Conservation (phyloP, 2,797 vertebrate genomes). For the Danio jaintianensis region DNA sequence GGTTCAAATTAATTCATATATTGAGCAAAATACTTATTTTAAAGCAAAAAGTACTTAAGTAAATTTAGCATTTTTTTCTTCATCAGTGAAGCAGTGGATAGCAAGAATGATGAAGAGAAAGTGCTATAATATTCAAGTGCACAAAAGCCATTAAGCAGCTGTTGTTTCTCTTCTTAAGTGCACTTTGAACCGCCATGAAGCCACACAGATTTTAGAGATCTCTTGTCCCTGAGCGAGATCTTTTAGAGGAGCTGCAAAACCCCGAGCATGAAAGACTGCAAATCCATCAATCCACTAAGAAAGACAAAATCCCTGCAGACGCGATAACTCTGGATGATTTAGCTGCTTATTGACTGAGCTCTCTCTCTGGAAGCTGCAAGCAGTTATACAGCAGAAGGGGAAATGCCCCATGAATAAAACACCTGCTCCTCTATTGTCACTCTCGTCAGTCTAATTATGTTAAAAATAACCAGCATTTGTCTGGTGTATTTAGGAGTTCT, state of each 20-base stretch:
- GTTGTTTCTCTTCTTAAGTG: conserved; percentile 21
- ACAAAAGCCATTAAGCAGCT: conserved; percentile 39
- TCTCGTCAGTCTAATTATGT: conserved; percentile 43
- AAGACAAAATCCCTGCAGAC: conserved; percentile 27
- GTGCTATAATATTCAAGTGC: conserved; percentile 62
- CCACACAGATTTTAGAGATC: conserved; percentile 3
- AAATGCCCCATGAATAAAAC: conserved; percentile 58
- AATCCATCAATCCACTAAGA: conserved; percentile 26
- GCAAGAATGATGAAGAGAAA: conserved; percentile 60
- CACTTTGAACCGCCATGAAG: conserved; percentile 20
- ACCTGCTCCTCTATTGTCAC: conserved; percentile 55
- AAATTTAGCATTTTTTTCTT: too few relatives aligned
- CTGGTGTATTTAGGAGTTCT: conserved; percentile 59
- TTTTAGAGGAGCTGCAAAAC: conserved; percentile 22
- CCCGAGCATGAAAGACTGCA: neutral
- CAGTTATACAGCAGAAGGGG: conserved; percentile 37
- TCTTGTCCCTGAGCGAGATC: neutral
- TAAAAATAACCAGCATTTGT: conserved; percentile 55
- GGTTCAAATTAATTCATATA: too few relatives aligned
- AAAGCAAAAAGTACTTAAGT: too few relatives aligned
- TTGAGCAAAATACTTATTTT: too few relatives aligned
- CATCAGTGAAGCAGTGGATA: conserved; percentile 59
- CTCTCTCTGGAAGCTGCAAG: conserved; percentile 20
- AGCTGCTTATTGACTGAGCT: conserved; percentile 23
- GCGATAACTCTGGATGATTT: conserved; percentile 44